Conservation (phyloP, 2,797 vertebrate genomes). For the Neopelma chrysocephalum region DNA sequence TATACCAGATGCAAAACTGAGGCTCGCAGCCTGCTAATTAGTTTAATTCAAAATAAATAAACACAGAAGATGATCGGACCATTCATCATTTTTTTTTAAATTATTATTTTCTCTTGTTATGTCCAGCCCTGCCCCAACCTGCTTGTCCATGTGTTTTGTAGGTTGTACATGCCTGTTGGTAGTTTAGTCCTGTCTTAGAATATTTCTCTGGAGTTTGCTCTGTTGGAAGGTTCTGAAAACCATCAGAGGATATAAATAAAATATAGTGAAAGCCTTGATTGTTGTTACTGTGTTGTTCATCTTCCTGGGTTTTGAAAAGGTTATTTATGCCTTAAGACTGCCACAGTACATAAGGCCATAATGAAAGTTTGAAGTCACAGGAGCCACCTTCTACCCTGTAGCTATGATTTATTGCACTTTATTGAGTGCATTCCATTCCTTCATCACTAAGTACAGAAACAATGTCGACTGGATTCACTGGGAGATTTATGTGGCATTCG, state of each 20-base stretch:
- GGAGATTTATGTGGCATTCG: neutral
- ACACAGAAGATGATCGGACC: neutral
- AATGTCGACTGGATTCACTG: neutral
- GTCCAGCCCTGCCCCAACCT: neutral
- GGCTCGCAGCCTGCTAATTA: neutral
- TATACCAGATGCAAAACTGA: neutral
- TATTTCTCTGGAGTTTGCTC: neutral
- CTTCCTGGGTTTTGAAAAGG: neutral
- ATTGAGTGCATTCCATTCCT: neutral
- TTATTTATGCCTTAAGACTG: neutral
- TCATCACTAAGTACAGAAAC: neutral
- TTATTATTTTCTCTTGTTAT: neutral
- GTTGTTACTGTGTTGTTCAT: neutral
- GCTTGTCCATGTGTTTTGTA: neutral
- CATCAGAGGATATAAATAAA: neutral
- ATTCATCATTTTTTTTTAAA: neutral
- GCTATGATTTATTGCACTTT: neutral
- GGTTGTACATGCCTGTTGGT: neutral
- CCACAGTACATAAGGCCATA: neutral
- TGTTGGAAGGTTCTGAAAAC: neutral
- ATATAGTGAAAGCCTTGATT: neutral
- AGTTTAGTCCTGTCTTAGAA: neutral
- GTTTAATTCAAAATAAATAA: conserved; percentile 26
- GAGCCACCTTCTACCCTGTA: neutral
- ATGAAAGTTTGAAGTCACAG: neutral